Conservation (phyloP, 2,888 invertebrate species). For the Caenorhabditis japonica region DNA sequence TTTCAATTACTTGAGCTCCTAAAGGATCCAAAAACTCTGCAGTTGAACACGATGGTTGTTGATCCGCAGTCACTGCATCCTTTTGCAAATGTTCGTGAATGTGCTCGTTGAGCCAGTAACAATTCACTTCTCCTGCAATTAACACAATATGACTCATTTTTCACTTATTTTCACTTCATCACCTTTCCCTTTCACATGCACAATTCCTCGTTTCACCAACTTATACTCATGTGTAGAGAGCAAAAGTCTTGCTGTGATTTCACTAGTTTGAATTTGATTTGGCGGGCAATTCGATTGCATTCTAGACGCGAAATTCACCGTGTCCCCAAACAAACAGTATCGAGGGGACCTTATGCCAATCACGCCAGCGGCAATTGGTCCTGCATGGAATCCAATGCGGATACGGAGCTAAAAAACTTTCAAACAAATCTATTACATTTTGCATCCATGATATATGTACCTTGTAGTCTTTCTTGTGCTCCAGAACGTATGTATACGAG, state of each 20-base stretch:
- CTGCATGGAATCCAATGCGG: slow-evolving; percentile 73
- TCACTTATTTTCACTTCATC: not conserved
- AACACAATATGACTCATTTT: not conserved
- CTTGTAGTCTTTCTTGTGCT: slow-evolving; percentile 17
- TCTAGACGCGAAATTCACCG: slow-evolving; percentile 76
- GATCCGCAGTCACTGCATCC: not conserved
- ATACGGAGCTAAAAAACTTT: slow-evolving; percentile 65
- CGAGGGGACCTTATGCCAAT: slow-evolving; percentile 74
- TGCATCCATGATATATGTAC: slow-evolving; percentile 1
- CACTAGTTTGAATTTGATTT: slow-evolving; percentile 74
- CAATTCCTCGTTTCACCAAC: slow-evolving; percentile 75
- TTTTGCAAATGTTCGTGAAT: slow-evolving; percentile 41
- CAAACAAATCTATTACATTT: too few relatives aligned
- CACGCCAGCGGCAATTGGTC: slow-evolving; percentile 75
- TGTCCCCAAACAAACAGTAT: slow-evolving; percentile 76
- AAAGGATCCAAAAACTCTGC: too few relatives aligned
- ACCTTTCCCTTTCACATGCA: slow-evolving; percentile 76
- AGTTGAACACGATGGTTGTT: not conserved
- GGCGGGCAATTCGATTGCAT: slow-evolving; percentile 77
- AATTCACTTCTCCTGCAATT: slow-evolving; percentile 72
- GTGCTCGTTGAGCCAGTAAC: slow-evolving; percentile 76
- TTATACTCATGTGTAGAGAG: slow-evolving; percentile 56
- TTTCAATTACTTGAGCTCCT: too few relatives aligned
- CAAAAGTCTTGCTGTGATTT: slow-evolving; percentile 46
- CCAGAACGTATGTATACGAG: slow-evolving; percentile 19